Evolutionary conservation across 2,113 vertebrate species (phyloP), one percentile per base, ranked within the genome.

Genomic region (Variabilichromis moorii): DNA sequence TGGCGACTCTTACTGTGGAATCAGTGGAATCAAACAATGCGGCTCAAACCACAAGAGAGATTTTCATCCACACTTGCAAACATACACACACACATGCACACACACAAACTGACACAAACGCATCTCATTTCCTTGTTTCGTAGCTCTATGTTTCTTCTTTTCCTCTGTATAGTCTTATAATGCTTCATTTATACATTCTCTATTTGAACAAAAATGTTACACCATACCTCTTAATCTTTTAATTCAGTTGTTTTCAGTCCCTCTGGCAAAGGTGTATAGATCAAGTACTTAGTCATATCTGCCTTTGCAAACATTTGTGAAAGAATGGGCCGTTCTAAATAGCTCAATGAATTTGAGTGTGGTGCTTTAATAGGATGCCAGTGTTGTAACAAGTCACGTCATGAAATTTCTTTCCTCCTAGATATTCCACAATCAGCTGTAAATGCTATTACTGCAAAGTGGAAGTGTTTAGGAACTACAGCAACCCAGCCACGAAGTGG

Each of bases 21-120:
- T 94, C 94, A 94, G 93, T 93, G 89, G 93, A 95, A 92, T 95
- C 95, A 96, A 95, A 95, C 94, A 94, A 95, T 94, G 94, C 68
- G 5, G 80, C 93, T 92, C 90, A 92, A 94, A 94, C 89, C 91
- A 40, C 94, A 87, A 85, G 93, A 94, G 94, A 91, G 84, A 78
- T 91, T 93, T 90, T 53, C 86, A 85, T 91, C 81, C 88, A 87
- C 81, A 86, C 84, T 54, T 55, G 73, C 85, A 88, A 80, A 91
- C 82, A 90, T 37, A 83, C 61, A 79, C 80, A 55, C 76, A 86
- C 16, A 68, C 55, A 78, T 33, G 17, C 66, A 55, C 80, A 88
- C n/a, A 71, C 78, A 82, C 55, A 37, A 21, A 57, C 37, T 87
- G 71, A 59, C 90, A 89, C 88, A 84, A 88, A 92, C 82, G 76